Conservation (phyloP, 2,113 vertebrate genomes). For the Abramis brama region DNA sequence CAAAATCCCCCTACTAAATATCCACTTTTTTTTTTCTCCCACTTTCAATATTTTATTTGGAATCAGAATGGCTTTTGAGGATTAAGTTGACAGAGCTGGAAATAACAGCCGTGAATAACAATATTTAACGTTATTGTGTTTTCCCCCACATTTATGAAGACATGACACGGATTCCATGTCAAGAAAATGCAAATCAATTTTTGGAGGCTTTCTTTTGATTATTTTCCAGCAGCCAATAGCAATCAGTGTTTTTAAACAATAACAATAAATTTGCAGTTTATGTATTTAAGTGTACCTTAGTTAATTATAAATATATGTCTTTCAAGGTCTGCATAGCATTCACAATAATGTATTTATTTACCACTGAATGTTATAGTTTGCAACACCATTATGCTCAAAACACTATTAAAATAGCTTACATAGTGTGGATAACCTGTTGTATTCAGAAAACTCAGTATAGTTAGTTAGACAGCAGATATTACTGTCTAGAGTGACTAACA, state of each 20-base stretch:
- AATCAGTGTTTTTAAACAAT: not conserved
- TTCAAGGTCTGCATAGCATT: not conserved
- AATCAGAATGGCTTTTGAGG: not conserved
- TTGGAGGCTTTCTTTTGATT: not conserved
- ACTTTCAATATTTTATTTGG: not conserved
- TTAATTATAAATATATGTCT: not conserved
- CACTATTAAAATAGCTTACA: not conserved
- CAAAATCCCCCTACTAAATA: no score
- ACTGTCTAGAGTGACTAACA: not conserved
- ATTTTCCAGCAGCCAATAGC: not conserved
- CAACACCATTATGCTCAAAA: not conserved
- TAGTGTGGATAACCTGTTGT: not conserved
- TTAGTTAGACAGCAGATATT: not conserved
- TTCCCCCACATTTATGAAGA: no score
- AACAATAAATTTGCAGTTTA: not conserved
- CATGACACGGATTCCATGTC: no score
- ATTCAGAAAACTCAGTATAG: not conserved
- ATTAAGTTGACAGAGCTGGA: not conserved
- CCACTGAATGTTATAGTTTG: not conserved
- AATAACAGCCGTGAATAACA: not conserved
- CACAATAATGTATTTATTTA: conserved; percentile 2
- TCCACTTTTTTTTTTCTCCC: not conserved
- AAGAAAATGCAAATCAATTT: not conserved
- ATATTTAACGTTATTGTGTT: not conserved
- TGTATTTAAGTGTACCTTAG: not conserved